Conservation (phyloP, 1,140 invertebrate genomes). For the Hylaeus anthracinus region DNA sequence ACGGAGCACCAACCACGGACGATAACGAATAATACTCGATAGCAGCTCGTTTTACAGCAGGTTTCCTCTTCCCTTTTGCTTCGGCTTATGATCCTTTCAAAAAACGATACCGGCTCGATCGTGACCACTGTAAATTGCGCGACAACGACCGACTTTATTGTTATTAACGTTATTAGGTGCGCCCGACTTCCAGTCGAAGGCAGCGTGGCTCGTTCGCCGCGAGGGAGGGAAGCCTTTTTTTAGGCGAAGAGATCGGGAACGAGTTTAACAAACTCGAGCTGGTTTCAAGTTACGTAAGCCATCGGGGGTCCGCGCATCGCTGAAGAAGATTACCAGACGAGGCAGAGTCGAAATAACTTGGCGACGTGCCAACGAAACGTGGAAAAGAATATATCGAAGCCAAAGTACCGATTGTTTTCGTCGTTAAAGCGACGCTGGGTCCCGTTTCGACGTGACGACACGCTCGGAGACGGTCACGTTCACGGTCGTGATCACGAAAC, state of each 20-base stretch:
- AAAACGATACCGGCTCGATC: too few relatives aligned
- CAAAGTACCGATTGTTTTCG: conserved; percentile 19
- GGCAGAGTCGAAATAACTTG: conserved; percentile 41
- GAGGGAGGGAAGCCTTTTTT: conserved; percentile 15
- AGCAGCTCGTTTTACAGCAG: too few relatives aligned
- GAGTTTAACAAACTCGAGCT: conserved; percentile 51
- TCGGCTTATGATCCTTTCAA: too few relatives aligned
- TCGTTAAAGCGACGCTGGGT: neutral
- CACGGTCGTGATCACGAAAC: conserved; percentile 30
- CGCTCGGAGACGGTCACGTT: conserved; percentile 38
- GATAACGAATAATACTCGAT: too few relatives aligned
- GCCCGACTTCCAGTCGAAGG: too few relatives aligned
- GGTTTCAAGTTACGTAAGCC: conserved; percentile 51
- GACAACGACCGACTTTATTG: too few relatives aligned
- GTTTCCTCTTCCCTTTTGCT: too few relatives aligned
- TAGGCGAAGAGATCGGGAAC: conserved; percentile 11
- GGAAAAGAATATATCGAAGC: conserved; percentile 24
- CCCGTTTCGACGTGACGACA: neutral
- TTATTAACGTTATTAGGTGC: too few relatives aligned
- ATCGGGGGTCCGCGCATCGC: conserved; percentile 20
- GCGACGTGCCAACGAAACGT: conserved; percentile 36
- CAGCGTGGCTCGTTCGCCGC: neutral
- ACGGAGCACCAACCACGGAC: too few relatives aligned
- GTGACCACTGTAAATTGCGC: neutral
- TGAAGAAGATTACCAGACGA: conserved; percentile 40